Evolutionary conservation across 2,797 vertebrate species (phyloP), one percentile per base, ranked within the genome.

Genomic region (Dromococcyx pavoninus): DNA sequence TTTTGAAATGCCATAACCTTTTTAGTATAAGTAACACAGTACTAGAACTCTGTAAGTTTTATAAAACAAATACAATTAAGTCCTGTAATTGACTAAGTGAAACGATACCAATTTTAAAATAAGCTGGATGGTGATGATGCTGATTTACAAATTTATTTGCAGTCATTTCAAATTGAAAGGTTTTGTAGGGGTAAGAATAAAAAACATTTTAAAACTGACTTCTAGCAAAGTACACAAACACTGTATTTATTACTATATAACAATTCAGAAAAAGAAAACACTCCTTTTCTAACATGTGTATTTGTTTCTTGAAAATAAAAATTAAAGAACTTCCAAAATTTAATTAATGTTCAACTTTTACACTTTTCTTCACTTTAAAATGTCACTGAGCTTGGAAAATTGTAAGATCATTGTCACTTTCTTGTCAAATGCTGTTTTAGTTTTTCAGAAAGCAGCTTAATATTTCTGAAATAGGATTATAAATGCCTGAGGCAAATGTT

Each of bases 331-430:
- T 89, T 77, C 15, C 30, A 74, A 64, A 92, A 72, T 61, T 58
- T 80, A 89, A 82, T 89, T 92, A 80, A 15, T 74, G 13, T 57
- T 88, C 60, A 65, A 53, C 57, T 91, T 74, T 76, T 61, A 71
- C 7, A 50, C 76, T 93, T 94, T 83, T 75, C 41, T 83, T 76
- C 78, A 51, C 72, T 92, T 79, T 74, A 83, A 81, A 91, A 82
- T 79, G 53, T 60, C 64, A 62, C 22, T 3, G 1, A 77, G 79
- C 61, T 54, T 80, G 32, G 61, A 86, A 73, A 94, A 92, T 33
- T 25, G 61, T 85, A 90, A 58, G 11, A 73, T 18, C 28, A 37
- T 72, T 78, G 80, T 67, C 53, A 57, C 32, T 72, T 72, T 84
- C 60, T 86, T 88, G 74, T 81, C 39, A 88, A 82, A 88, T 50